Evolutionary conservation across 2,113 vertebrate species (phyloP).

Genomic region (Corythornis cristatus): DNA sequence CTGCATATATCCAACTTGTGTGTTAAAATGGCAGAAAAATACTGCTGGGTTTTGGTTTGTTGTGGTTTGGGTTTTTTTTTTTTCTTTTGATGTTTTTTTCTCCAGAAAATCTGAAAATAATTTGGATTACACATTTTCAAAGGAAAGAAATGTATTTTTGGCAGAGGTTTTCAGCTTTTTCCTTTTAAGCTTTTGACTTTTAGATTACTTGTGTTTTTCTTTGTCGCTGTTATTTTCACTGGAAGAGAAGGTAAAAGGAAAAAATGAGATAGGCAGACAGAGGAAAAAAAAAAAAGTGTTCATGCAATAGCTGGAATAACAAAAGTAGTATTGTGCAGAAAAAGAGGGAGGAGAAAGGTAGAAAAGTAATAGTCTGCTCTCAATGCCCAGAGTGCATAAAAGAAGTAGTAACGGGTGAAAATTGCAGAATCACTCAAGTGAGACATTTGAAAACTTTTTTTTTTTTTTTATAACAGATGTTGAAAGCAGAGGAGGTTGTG

Average conservation of each 20-base stretch:
- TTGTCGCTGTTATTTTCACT: neutral
- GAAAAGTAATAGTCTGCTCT: neutral
- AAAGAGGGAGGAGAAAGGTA: neutral
- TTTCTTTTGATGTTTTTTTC: neutral
- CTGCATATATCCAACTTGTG: neutral
- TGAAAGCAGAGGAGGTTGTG: neutral
- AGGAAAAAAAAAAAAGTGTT: neutral
- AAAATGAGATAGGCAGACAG: neutral
- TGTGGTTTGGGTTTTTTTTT: neutral
- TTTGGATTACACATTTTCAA: neutral
- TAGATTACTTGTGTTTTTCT: neutral
- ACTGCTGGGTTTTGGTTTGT: neutral
- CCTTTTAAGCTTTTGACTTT: neutral
- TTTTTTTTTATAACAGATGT: fast-evolving
- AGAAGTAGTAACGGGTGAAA: neutral
- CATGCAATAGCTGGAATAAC: neutral
- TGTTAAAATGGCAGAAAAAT: neutral
- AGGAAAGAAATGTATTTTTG: neutral
- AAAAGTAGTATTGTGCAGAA: neutral
- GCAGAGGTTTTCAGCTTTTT: neutral
- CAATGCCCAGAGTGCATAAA: neutral
- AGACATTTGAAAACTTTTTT: neutral
- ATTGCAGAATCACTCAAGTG: neutral
- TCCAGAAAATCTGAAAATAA: neutral
- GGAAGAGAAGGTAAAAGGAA: neutral